Evolutionary conservation across 2,888 invertebrate genomes (phyloP), one percentile per base, ranked within the genome.

Genomic region (Torymus auratus): DNA sequence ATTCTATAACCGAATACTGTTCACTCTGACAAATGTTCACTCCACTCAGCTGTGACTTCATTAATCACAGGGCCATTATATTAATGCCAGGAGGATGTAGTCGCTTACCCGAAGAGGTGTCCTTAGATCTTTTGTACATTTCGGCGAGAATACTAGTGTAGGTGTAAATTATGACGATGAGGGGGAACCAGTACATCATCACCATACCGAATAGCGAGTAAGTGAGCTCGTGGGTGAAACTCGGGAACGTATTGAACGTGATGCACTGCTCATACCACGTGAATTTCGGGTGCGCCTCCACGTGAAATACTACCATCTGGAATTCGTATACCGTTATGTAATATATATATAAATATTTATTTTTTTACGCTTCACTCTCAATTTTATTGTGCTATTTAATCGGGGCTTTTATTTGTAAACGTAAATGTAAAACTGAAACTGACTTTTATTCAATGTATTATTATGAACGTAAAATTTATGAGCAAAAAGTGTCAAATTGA

Each of bases 231-330:
- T 96, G 95, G 1, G 93, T 91, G 79, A 92, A 90, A 1, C 94
- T 94, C 15, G 95, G 94, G 87, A 97, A 95, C 71, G 95, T 94
- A 87, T 96, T 95, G 91, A 96, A 96, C 0, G 96, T 95, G 72
- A 98, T 96, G 91, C 99, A 99, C 89, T 99, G 98, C 86, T 94
- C 94, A 91, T 96, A 98, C 95, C 95, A 96, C 69, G 93, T 94
- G 76, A 95, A 93, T 73, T 94, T 93, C 0, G 98, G 98, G 91
- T 98, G 98, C 60, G 92, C 92, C 87, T 96, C 96, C 73, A 97
- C 93, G 88, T 97, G 97, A 90, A 98, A 98, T 82, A 98, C 94
- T 84, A 96, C 92, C 88, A 94, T 93, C 96, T 96, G 91, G 58
- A 82, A 84, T 17, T 10, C 5, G n/a, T 14, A 52, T 14, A 53